phyloP scores from a whole-genome alignment of 2,113 vertebrate species.

The Ceyx margarethae region DNA sequence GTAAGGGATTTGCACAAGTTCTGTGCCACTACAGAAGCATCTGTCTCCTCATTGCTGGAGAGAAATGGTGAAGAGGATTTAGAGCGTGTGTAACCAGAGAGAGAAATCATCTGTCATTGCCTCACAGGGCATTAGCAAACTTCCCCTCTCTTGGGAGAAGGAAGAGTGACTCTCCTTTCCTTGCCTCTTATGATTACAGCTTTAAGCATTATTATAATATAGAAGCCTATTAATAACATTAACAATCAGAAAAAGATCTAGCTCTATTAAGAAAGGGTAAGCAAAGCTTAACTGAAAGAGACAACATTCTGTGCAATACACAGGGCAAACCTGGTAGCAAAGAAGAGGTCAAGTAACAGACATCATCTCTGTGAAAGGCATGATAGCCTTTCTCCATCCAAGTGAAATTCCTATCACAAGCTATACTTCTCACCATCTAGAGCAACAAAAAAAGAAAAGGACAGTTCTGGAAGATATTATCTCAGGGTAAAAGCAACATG shows the following conservation, averaged over 20 bases:
- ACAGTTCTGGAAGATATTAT: not conserved
- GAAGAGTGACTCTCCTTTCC: not conserved
- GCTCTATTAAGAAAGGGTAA: not conserved
- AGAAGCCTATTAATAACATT: not conserved
- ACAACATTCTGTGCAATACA: not conserved
- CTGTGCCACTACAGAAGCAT: conserved; percentile 15
- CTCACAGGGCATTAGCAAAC: not conserved
- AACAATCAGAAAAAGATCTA: not conserved
- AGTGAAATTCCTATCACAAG: not conserved
- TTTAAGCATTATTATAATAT: not conserved
- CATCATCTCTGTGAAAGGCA: not conserved
- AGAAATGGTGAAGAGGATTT: not conserved
- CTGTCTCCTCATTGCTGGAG: not conserved
- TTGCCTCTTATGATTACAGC: not conserved
- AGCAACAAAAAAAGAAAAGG: not conserved
- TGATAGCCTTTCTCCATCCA: not conserved
- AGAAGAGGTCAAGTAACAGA: not conserved
- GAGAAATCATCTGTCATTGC: conserved; percentile 32
- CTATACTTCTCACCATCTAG: not conserved
- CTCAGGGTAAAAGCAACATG: not conserved
- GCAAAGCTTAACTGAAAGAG: not conserved
- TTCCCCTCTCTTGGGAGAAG: not conserved
- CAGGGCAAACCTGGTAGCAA: not conserved
- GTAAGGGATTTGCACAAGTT: not conserved
- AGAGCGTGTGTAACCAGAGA: conserved; percentile 8